A percentile compares a stretch with the other conserved stretches of the same genome.
Evolutionary conservation across 2,888 invertebrate genomes (phyloP).

Genomic region (Halocaridina rubra): DNA sequence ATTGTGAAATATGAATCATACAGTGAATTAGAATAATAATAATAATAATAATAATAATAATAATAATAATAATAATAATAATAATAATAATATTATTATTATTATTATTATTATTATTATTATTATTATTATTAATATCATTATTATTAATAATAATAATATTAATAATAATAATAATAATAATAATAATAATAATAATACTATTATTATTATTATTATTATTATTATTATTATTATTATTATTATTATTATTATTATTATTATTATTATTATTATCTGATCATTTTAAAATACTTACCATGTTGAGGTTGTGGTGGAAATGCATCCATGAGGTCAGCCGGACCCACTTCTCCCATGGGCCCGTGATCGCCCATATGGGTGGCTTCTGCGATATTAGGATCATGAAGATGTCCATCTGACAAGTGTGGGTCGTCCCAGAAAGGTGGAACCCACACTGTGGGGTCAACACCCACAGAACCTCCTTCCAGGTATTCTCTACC

Average conservation of each 20-base stretch:
- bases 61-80: no score
- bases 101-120: no score
- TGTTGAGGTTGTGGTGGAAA: constrained; percentile 48
- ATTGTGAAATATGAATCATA: no score
- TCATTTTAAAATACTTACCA: constrained; percentile 16
- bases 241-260: background rate
- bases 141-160: no score
- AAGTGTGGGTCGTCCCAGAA: constrained; percentile 49
- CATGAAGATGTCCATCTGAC: constrained; percentile 31
- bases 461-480: constrained; percentile 41
- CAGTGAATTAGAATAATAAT: no score
- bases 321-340: constrained; percentile 41
- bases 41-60: no score
- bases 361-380: constrained; percentile 41
- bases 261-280: background rate
- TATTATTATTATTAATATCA: no score
- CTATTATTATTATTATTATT: background rate
- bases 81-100: no score
- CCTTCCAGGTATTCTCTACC: constrained; percentile 39
- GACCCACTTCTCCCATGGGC: constrained; percentile 43
- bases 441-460: constrained; percentile 44
- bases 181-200: no score
- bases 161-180: no score
- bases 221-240: background rate
- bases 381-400: constrained; percentile 36